Evolutionary conservation across 2,888 invertebrate genomes (phyloP).

Genomic region (Rhamnusium bicolor): DNA sequence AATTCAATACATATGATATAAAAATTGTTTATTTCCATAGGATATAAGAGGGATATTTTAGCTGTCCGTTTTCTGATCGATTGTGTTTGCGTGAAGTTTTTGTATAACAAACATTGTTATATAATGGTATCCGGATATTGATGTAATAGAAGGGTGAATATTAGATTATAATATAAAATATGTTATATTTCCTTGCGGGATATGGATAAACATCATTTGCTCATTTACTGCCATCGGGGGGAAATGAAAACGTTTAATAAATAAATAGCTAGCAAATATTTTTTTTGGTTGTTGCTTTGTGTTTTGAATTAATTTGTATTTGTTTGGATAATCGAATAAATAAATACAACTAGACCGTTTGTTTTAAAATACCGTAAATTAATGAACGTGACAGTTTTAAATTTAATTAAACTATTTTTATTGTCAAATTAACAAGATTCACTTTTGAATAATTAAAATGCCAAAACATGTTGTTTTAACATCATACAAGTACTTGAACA

Average conservation of each 20-base stretch:
- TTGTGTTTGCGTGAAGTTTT: neutral
- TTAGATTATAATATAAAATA: slow-evolving; percentile 11
- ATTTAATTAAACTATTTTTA: too few relatives aligned
- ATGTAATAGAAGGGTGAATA: slow-evolving; percentile 1
- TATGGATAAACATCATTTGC: slow-evolving; percentile 2
- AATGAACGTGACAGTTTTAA: too few relatives aligned
- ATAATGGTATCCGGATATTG: neutral
- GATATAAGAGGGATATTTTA: neutral
- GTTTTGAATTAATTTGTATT: neutral
- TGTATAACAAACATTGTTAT: neutral
- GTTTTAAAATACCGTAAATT: too few relatives aligned
- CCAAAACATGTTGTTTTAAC: too few relatives aligned
- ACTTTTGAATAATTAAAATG: too few relatives aligned
- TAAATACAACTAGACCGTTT: neutral
- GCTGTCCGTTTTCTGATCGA: neutral
- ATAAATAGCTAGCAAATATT: neutral
- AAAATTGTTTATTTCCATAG: neutral
- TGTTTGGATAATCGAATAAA: neutral
- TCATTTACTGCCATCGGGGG: neutral
- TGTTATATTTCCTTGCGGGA: slow-evolving; percentile 3
- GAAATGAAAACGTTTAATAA: neutral
- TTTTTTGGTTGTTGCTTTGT: too few relatives aligned
- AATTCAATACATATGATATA: neutral
- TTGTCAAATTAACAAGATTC: too few relatives aligned
- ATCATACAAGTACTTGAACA: too few relatives aligned